Evolutionary conservation across 2,888 invertebrate genomes (phyloP).

Genomic region (Lepas anatifera): DNA sequence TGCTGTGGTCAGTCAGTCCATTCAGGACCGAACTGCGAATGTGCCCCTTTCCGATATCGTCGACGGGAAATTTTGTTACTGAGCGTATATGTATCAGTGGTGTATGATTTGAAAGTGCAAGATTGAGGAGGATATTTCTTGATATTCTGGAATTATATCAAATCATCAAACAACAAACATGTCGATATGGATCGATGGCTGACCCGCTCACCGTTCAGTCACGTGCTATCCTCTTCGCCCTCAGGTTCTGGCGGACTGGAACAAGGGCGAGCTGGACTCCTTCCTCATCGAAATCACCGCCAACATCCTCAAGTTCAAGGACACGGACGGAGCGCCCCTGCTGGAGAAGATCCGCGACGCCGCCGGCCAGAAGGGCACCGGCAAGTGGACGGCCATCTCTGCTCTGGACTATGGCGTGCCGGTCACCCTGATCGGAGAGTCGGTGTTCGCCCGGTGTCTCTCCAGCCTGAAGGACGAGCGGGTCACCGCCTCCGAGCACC

Average conservation of each 20-base stretch:
- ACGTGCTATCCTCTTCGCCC: conserved; percentile 15
- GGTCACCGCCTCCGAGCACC: conserved; percentile 59
- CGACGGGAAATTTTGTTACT: no score
- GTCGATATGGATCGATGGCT: no score
- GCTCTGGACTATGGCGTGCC: conserved; percentile 93
- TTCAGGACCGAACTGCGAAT: no score
- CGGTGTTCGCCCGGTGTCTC: conserved; percentile 91
- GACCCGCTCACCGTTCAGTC: no score
- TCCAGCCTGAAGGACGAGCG: conserved; percentile 83
- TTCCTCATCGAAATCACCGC: conserved; percentile 95
- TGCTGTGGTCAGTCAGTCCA: no score
- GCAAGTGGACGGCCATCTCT: conserved; percentile 97
- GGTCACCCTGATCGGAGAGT: conserved; percentile 95
- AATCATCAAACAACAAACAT: no score
- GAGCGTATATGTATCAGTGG: no score
- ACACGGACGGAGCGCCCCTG: conserved; percentile 44
- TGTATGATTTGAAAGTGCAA: no score
- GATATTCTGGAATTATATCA: no score
- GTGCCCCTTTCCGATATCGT: no score
- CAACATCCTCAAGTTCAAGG: conserved; percentile 68
- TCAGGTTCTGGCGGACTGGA: conserved; percentile 82
- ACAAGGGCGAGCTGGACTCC: conserved; percentile 86
- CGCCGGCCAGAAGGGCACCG: conserved; percentile 97
- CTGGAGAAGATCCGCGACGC: conserved; percentile 88
- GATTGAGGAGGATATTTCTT: no score